Evolutionary conservation across 2,888 invertebrate species (phyloP).

Genomic region (Bellardia bayeri): DNA sequence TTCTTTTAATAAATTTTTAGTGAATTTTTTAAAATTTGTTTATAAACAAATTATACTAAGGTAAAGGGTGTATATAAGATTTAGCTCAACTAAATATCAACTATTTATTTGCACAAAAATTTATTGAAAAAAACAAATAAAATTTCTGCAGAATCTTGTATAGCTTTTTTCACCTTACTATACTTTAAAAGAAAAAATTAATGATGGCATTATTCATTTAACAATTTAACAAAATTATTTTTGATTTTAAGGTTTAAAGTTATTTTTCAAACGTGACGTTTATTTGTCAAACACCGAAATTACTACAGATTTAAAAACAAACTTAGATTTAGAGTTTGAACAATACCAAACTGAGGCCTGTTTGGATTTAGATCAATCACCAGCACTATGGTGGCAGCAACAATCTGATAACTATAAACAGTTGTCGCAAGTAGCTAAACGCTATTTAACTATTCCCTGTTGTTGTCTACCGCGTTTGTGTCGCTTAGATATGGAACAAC

Average conservation of each 20-base stretch:
- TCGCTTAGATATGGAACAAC: constrained; percentile 49
- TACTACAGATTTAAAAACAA: constrained; percentile 63
- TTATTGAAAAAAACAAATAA: no score
- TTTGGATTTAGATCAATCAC: constrained; percentile 78
- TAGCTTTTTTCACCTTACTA: no score
- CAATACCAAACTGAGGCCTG: constrained; percentile 75
- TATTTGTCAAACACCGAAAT: constrained; percentile 11
- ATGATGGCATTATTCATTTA: no score
- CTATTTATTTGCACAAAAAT: no score
- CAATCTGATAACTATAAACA: constrained; percentile 75
- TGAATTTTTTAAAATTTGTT: no score
- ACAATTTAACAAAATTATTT: not conserved
- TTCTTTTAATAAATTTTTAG: not conserved
- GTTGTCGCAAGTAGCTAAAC: constrained; percentile 76
- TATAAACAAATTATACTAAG: no score
- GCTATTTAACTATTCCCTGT: constrained; percentile 77
- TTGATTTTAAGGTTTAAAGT: constrained; percentile 75
- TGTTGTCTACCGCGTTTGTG: constrained; percentile 74
- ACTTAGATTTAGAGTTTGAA: constrained; percentile 76
- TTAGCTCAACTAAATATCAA: no score
- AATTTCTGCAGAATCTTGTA: no score
- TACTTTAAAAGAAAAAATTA: no score
- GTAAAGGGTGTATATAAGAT: no score
- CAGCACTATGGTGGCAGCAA: constrained; percentile 79
- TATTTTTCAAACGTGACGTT: constrained; percentile 75